These are phyloP conservation scores for Acanthiza pusilla DNA, from an alignment of 2,797 vertebrate genomes.

Conservation along the genomic window DNA sequence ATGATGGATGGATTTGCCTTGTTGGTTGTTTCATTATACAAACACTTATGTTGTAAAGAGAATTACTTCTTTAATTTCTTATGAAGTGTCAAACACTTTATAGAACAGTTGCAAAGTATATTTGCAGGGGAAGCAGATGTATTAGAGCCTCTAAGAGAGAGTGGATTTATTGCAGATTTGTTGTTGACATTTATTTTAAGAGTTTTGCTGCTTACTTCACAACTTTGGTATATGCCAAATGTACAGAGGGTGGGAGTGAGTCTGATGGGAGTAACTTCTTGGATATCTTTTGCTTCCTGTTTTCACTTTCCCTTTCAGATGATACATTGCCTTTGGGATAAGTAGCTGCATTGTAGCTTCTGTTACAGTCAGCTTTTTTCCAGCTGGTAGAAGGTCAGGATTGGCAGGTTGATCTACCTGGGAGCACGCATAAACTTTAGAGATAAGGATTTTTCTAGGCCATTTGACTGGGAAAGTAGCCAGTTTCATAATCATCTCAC, in stretches of 20 bases:
- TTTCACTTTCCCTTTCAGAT: constrained; percentile 8
- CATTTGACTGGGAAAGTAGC: constrained; percentile 57
- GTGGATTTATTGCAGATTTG: not conserved
- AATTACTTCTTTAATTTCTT: not conserved
- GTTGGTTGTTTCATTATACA: not conserved
- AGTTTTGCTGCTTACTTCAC: not conserved
- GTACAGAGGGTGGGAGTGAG: not conserved
- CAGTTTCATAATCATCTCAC: constrained; percentile 25
- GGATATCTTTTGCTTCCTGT: not conserved
- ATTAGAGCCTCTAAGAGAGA: not conserved
- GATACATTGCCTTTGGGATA: not conserved
- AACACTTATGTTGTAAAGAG: not conserved
- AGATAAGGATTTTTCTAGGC: constrained; percentile 59
- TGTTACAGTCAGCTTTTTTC: constrained; percentile 39
- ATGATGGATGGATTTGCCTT: not conserved
- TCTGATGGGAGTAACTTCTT: not conserved
- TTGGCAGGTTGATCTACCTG: constrained; percentile 58
- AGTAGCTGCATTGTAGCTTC: not conserved
- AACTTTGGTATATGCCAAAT: fast-evolving
- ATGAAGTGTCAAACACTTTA: not conserved
- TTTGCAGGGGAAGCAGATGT: not conserved
- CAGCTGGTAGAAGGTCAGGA: constrained; percentile 32
- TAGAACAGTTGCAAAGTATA: not conserved
- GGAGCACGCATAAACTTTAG: constrained; percentile 11
- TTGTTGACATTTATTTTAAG: not conserved